Base-by-base conservation (phyloP, 2,888 invertebrate genomes). In the Standfussiana lucernea region DNA sequence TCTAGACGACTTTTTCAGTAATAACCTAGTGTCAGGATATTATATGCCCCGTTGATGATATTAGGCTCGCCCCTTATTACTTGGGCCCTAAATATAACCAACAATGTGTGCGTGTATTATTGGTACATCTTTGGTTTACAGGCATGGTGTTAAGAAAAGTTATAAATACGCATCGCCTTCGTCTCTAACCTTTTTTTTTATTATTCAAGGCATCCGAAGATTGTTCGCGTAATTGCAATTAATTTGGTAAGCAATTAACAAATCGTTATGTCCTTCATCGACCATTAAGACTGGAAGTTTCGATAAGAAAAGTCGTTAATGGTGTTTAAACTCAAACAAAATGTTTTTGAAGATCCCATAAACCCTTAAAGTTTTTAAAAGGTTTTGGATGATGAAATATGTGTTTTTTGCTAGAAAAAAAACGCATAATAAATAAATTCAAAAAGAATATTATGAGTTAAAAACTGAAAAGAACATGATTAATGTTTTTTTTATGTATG, bases 201-300 rank as follows among this genome's bases (percentile, higher is more conserved):
- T 45, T 53, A 72, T 61, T 81, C 28, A 67, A 64, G 35, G 45
- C n/a, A 67, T 71, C 35, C 21, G n/a, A 73, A 74, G 67, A 84
- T 69, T 75, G 66, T 79, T 69, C 53, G 47, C 59, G 56, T 59
- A 71, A 64, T 80, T 68, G 80, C 75, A 86, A 86, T 81, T 77
- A 85, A 81, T 86, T 84, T 83, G 73, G 35, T 80, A 83, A 83
- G 84, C 80, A 76, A 85, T 85, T 85, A 85, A 77, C 86, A 80
- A 77, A 80, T 80, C 84, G 77, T 84, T 77, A 68, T 71, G 84
- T 80, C 71, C 75, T 85, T 83, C 68, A 83, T 83, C 72, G 86
- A 35, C 80, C 86, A 83, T 83, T 77, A 86, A 75, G 62, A 65
- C 42, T 24, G 28, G 68, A 80, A 73, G 45, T 86, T 79, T 68